These are phyloP conservation scores for Caranx melampygus DNA, from an alignment of 2,113 vertebrate genomes.

Conservation along the genomic window DNA sequence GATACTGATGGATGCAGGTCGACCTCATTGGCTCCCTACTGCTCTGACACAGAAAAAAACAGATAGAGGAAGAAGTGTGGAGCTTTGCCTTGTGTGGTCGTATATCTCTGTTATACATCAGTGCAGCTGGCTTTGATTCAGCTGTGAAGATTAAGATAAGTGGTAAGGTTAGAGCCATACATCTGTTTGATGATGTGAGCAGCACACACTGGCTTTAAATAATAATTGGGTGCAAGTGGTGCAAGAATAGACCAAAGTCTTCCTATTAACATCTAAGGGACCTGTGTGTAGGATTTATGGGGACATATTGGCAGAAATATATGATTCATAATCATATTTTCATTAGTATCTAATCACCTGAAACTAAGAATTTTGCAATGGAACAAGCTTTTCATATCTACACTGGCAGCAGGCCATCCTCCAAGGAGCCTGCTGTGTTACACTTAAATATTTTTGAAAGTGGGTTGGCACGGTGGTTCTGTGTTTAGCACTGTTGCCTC, in stretches of 20 bases:
- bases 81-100: constrained; percentile 9
- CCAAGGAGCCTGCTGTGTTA: too few species aligned
- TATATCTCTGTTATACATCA: constrained; percentile 41
- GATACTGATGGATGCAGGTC: constrained; percentile 49
- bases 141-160: constrained; percentile 18
- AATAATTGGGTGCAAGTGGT: neutral
- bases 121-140: constrained; percentile 35
- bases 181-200: neutral
- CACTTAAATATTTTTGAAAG: too few species aligned
- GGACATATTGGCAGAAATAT: too few species aligned
- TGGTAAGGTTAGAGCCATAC: constrained; percentile 3
- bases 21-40: constrained; percentile 26
- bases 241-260: neutral
- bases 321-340: too few species aligned
- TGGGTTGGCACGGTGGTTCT: too few species aligned
- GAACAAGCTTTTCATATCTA: too few species aligned
- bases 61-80: neutral
- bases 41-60: constrained; percentile 8
- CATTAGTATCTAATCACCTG: too few species aligned
- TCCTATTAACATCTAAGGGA: neutral
- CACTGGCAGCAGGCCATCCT: too few species aligned
- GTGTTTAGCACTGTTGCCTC: too few species aligned
- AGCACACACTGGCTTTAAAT: neutral
- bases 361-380: too few species aligned
- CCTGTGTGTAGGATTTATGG: too few species aligned